phyloP scores from a whole-genome alignment of 1,140 invertebrate genomes.

The Myzus persicae region DNA sequence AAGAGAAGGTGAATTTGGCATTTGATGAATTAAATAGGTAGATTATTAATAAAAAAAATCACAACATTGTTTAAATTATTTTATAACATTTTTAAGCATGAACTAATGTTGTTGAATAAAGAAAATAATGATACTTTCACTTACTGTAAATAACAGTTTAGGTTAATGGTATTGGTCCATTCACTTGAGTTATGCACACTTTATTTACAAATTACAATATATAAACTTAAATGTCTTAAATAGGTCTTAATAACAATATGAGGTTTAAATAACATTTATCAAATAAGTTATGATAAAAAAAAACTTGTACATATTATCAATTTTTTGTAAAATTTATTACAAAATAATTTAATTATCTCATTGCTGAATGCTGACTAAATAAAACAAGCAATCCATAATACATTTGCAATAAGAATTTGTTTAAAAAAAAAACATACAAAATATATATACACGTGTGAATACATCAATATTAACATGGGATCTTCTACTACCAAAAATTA shows the following conservation, averaged over 20 bases:
- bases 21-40: constrained; percentile 28
- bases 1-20: constrained; percentile 46
- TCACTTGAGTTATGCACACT: constrained; percentile 38
- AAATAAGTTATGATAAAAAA: not conserved
- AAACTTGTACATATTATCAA: constrained; percentile 2
- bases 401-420: not conserved
- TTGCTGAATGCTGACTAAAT: constrained; percentile 28
- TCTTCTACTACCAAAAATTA: not conserved
- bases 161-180: constrained; percentile 43
- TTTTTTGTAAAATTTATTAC: not conserved
- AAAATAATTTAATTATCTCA: not conserved
- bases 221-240: constrained; percentile 34
- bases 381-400: constrained; percentile 20
- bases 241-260: constrained; percentile 28
- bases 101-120: constrained; percentile 52
- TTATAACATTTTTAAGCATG: not conserved
- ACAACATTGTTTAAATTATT: constrained; percentile 41
- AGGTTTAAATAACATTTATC: constrained; percentile 39
- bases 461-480: not conserved
- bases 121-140: constrained; percentile 55
- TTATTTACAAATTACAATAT: constrained; percentile 27
- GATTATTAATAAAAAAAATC: constrained; percentile 36
- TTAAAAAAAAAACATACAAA: not conserved
- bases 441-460: not conserved
- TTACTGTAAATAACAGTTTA: constrained; percentile 39